Conservation (phyloP, 2,888 invertebrate genomes). For the Alloscopus bannaensis region DNA sequence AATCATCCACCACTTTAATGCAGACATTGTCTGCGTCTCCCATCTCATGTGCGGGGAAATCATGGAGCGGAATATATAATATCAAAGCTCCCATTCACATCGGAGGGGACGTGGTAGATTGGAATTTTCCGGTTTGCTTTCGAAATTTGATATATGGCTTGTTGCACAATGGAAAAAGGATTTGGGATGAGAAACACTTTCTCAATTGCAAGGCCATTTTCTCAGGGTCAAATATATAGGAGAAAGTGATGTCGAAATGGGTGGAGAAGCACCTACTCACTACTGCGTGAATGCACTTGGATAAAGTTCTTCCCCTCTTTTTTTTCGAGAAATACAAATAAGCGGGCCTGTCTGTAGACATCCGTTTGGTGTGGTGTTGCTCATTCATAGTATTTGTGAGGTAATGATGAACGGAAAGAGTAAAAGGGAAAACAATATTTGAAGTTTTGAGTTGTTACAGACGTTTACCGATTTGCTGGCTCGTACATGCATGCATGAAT, state of each 20-base stretch:
- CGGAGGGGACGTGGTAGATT: background rate
- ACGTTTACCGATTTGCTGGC: conserved; percentile 56
- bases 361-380: conserved; percentile 44
- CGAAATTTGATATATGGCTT: conserved; percentile 61
- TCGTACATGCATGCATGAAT: conserved; percentile 53
- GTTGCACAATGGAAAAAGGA: conserved; percentile 14
- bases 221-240: conserved; percentile 58
- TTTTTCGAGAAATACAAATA: too few species aligned
- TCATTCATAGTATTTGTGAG: background rate
- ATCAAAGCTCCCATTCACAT: background rate
- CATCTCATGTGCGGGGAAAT: background rate
- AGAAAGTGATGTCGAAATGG: conserved; percentile 57
- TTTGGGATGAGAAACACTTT: conserved; percentile 32
- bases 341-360: too few species aligned
- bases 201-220: conserved; percentile 53
- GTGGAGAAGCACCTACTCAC: conserved; percentile 35
- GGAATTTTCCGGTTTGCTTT: conserved; percentile 14
- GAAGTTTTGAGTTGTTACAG: conserved; percentile 53
- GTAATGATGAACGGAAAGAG: conserved; percentile 43
- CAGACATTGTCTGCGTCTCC: conserved; percentile 47
- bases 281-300: conserved; percentile 21
- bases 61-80: background rate
- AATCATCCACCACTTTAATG: conserved; percentile 51
- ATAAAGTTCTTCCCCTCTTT: conserved; percentile 21
- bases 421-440: conserved; percentile 42